Evolutionary conservation across 2,113 vertebrate species (phyloP).

Genomic region (Eudyptes chrysolophus): DNA sequence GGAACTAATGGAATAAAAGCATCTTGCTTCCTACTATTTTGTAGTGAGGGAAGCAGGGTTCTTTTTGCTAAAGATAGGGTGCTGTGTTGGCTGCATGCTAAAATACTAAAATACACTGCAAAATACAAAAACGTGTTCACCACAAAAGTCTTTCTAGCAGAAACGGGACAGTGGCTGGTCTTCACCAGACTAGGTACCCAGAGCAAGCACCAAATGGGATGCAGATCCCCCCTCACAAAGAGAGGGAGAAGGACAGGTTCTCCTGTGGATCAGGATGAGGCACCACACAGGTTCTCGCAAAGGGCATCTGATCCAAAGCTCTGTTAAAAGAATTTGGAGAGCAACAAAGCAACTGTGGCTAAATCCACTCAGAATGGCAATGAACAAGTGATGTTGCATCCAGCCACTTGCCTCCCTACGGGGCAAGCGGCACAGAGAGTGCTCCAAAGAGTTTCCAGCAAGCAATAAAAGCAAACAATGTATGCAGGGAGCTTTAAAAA

Average conservation of each 20-base stretch:
- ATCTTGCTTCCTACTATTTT: neutral
- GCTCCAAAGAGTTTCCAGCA: neutral
- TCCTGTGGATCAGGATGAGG: neutral
- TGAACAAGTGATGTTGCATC: neutral
- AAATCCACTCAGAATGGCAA: neutral
- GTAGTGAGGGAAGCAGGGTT: neutral
- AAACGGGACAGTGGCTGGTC: neutral
- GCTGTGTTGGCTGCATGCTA: neutral
- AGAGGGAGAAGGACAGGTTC: neutral
- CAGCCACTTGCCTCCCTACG: neutral
- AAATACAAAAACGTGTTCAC: neutral
- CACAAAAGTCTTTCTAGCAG: neutral
- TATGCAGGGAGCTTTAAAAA: conserved; percentile 19
- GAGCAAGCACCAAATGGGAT: accelerated
- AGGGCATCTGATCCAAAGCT: neutral
- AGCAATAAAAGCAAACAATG: neutral
- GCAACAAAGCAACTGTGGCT: neutral
- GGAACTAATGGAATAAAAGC: neutral
- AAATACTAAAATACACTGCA: neutral
- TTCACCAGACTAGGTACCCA: neutral
- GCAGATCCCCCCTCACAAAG: neutral
- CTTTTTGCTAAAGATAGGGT: neutral
- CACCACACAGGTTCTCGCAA: neutral
- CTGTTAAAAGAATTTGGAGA: neutral
- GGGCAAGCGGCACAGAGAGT: neutral